These are phyloP conservation scores for Phylloscopus trochiloides DNA, from an alignment of 2,113 vertebrate genomes.

Conservation along the genomic window DNA sequence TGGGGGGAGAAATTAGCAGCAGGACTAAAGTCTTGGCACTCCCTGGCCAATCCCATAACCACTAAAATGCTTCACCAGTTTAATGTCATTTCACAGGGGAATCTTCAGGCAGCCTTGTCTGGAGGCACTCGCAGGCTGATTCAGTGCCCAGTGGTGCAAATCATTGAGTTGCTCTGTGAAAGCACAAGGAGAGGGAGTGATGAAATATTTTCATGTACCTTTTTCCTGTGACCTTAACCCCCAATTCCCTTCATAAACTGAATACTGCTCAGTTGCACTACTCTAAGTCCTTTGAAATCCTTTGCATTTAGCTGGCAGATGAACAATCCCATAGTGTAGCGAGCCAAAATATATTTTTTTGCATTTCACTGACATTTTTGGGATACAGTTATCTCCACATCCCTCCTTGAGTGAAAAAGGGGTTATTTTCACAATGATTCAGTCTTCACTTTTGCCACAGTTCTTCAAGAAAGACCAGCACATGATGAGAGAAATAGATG, in stretches of 20 bases:
- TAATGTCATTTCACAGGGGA: slow-evolving; percentile 36
- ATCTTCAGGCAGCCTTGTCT: slow-evolving; percentile 44
- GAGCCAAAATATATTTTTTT: background rate
- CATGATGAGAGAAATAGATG: background rate
- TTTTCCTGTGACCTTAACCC: slow-evolving; percentile 26
- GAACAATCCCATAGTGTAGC: background rate
- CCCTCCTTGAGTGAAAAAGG: background rate
- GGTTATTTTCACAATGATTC: background rate
- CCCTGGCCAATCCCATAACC: slow-evolving; percentile 3
- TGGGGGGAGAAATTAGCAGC: slow-evolving; percentile 5
- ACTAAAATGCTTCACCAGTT: slow-evolving; percentile 50
- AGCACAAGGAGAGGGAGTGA: background rate
- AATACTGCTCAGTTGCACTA: background rate
- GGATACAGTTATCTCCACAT: background rate
- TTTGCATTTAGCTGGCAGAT: background rate
- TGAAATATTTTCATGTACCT: background rate
- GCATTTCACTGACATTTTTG: background rate
- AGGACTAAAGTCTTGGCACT: slow-evolving; percentile 1
- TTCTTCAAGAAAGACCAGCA: background rate
- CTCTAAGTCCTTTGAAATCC: background rate
- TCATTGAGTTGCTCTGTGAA: background rate
- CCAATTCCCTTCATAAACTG: background rate
- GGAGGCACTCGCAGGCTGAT: background rate
- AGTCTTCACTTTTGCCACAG: background rate
- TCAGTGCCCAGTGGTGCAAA: slow-evolving; percentile 27